phyloP scores from a whole-genome alignment of 1,140 invertebrate genomes.

The Achroia grisella region DNA sequence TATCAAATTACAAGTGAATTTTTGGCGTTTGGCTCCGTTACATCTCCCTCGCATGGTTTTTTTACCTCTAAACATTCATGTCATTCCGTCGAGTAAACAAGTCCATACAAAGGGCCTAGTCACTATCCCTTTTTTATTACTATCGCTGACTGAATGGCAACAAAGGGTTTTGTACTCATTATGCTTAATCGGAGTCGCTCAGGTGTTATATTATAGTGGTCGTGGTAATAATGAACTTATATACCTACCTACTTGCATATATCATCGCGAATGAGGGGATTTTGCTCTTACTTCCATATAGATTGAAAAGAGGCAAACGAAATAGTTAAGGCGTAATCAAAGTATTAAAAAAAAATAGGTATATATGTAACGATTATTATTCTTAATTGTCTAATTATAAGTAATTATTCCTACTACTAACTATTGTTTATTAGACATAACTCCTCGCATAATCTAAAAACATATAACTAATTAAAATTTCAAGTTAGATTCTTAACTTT shows the following conservation, averaged over 20 bases:
- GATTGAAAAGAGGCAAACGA: too few species aligned
- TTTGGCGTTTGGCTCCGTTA: slow-evolving; percentile 20
- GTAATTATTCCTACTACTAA: too few species aligned
- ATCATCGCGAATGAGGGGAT: slow-evolving; percentile 1
- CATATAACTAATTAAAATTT: too few species aligned
- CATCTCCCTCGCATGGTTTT: slow-evolving; percentile 25
- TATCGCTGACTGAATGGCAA: slow-evolving; percentile 55
- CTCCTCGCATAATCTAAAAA: too few species aligned
- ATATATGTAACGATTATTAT: too few species aligned
- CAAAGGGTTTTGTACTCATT: slow-evolving; percentile 64
- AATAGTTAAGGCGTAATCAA: too few species aligned
- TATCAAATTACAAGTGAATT: slow-evolving; percentile 10
- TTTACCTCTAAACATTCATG: slow-evolving; percentile 57
- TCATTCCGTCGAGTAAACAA: slow-evolving; percentile 60
- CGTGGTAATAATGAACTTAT: slow-evolving; percentile 47
- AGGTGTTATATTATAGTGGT: slow-evolving; percentile 60
- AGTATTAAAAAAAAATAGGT: too few species aligned
- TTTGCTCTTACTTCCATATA: background rate
- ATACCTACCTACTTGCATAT: background rate
- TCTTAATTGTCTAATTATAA: too few species aligned
- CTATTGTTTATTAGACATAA: too few species aligned
- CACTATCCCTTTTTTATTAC: slow-evolving; percentile 64
- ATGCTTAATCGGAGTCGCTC: slow-evolving; percentile 54
- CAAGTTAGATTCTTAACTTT: too few species aligned
- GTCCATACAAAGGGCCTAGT: slow-evolving; percentile 45